Conservation (phyloP, 1,140 invertebrate genomes). For the Gryon sp. region DNA sequence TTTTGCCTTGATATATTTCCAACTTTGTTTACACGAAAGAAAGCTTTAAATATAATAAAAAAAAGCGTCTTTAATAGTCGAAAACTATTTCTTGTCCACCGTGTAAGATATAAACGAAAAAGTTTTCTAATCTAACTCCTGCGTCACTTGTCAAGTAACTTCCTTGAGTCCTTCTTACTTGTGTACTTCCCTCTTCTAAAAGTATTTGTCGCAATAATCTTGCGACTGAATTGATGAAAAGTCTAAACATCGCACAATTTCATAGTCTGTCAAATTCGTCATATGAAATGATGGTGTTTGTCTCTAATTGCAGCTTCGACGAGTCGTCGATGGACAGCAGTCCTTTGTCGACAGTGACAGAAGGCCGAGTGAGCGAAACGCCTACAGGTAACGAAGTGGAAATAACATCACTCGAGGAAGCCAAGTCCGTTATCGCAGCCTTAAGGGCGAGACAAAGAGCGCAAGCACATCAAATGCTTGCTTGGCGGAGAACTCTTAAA, state of each 20-base stretch:
- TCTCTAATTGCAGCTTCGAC: constrained; percentile 74
- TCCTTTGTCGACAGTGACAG: constrained; percentile 68
- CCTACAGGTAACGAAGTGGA: constrained; percentile 68
- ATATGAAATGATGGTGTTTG: constrained; percentile 50
- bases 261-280: constrained; percentile 39
- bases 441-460: constrained; percentile 77
- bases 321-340: constrained; percentile 77
- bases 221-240: not conserved
- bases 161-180: too few relatives aligned
- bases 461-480: constrained; percentile 78
- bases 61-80: too few relatives aligned
- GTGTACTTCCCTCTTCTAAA: too few relatives aligned
- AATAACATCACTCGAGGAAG: constrained; percentile 80
- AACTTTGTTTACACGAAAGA: too few relatives aligned
- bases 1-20: too few relatives aligned
- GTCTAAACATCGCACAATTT: not conserved
- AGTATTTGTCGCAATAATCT: not conserved
- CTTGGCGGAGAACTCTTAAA: constrained; percentile 80
- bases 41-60: too few relatives aligned
- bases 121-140: not conserved
- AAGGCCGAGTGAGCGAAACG: constrained; percentile 66
- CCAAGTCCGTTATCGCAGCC: constrained; percentile 78
- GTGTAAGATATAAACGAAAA: constrained; percentile 5
- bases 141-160: too few relatives aligned
- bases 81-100: too few relatives aligned